These are phyloP conservation scores for Rhizoglyphus robini DNA, from an alignment of 1,140 invertebrate species.

Conservation along the genomic window DNA sequence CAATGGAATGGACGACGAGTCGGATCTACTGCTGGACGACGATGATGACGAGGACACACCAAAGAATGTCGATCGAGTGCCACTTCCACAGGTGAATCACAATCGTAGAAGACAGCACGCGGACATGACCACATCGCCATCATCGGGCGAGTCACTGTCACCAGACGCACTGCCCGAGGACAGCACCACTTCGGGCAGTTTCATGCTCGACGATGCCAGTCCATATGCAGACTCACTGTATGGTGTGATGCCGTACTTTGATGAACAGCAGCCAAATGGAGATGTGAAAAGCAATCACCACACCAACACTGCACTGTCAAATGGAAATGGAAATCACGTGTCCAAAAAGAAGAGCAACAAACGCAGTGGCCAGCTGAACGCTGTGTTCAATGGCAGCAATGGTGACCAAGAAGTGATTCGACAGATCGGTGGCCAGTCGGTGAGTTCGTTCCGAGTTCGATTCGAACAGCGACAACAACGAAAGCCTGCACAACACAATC, in stretches of 20 bases:
- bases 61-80: no score
- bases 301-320: no score
- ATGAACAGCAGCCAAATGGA: not conserved
- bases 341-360: no score
- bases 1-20: no score
- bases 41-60: no score
- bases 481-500: not conserved
- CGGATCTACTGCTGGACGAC: no score
- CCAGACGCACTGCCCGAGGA: conserved; percentile 19
- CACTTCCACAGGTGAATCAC: not conserved
- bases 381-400: no score
- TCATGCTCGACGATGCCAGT: conserved; percentile 25
- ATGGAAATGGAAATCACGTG: no score
- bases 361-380: no score
- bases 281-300: no score
- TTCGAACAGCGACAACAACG: not conserved
- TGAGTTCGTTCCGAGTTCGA: not conserved
- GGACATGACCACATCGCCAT: not conserved
- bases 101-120: not conserved
- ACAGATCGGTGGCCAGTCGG: not conserved
- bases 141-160: not conserved
- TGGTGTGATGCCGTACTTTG: not conserved
- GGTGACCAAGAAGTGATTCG: not conserved
- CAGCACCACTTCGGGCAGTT: conserved; percentile 31
- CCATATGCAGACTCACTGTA: conserved; percentile 9